Evolutionary conservation across 2,797 vertebrate species (phyloP).

Genomic region (Sciaenops ocellatus): DNA sequence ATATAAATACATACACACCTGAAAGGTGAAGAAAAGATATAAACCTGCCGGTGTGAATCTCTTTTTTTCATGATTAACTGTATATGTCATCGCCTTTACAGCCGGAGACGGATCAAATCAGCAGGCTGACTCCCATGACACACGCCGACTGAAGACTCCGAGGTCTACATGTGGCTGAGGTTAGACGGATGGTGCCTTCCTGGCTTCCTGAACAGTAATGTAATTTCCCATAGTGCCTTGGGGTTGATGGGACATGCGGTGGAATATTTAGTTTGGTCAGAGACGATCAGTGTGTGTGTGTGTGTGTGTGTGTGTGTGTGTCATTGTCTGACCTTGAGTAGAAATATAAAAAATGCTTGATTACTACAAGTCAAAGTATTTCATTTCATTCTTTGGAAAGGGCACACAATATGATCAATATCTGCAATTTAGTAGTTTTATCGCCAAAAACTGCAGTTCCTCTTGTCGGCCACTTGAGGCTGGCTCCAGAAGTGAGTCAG

Average conservation of each 20-base stretch:
- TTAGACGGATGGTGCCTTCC: slow-evolving; percentile 25
- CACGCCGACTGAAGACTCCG: neutral
- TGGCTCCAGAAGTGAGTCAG: too few relatives aligned
- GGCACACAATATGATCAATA: too few relatives aligned
- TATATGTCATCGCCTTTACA: neutral
- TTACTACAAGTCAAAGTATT: too few relatives aligned
- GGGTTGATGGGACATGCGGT: slow-evolving; percentile 47
- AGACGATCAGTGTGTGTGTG: neutral
- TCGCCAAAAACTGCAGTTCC: too few relatives aligned
- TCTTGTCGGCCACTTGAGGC: too few relatives aligned
- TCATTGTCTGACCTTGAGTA: too few relatives aligned
- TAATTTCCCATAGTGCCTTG: slow-evolving; percentile 47
- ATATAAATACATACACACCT: slow-evolving; percentile 43
- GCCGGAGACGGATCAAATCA: slow-evolving; percentile 11
- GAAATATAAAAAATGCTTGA: too few relatives aligned
- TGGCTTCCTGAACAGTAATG: slow-evolving; percentile 42
- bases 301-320: too few relatives aligned
- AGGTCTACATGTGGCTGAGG: slow-evolving; percentile 2
- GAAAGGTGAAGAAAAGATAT: slow-evolving; percentile 38
- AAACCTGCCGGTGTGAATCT: slow-evolving; percentile 32
- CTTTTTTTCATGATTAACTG: neutral
- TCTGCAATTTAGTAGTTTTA: too few relatives aligned
- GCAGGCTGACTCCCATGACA: neutral
- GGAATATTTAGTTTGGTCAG: slow-evolving; percentile 33
- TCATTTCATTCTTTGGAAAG: too few relatives aligned